Percentiles rank a stretch among this genome's conserved stretches.
Conservation (phyloP, 1,140 invertebrate genomes). For the Holotrichia oblita region DNA sequence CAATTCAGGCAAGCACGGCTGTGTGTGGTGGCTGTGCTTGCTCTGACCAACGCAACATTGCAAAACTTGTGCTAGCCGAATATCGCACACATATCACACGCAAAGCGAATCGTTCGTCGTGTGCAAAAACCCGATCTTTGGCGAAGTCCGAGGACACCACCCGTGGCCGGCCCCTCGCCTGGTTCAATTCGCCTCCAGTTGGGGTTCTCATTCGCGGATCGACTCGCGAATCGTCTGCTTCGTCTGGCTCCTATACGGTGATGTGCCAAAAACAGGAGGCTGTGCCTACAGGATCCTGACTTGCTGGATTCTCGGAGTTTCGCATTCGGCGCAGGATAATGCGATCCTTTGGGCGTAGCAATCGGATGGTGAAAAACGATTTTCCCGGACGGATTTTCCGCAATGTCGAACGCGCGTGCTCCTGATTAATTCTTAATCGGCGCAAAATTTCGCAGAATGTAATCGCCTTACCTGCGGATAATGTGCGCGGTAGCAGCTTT, state of each 20-base stretch:
- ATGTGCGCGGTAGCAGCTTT: background rate
- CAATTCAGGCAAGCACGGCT: background rate
- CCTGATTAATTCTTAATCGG: background rate
- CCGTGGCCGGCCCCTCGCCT: background rate
- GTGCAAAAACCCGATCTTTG: slow-evolving; percentile 52
- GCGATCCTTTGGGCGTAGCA: background rate
- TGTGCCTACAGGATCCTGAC: background rate
- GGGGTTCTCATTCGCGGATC: slow-evolving; percentile 48
- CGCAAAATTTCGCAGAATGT: background rate
- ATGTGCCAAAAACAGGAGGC: slow-evolving; percentile 12
- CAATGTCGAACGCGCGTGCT: background rate
- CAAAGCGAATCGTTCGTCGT: slow-evolving; percentile 41
- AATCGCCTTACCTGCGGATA: background rate
- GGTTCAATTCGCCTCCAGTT: slow-evolving; percentile 31
- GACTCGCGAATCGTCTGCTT: slow-evolving; percentile 43
- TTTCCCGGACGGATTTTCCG: too few species aligned
- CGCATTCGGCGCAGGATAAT: slow-evolving; percentile 26
- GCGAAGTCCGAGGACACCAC: slow-evolving; percentile 43
- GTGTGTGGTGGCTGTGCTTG: slow-evolving; percentile 42
- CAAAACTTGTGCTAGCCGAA: slow-evolving; percentile 51
- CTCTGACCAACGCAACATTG: slow-evolving; percentile 59
- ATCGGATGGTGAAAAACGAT: background rate
- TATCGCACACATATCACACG: slow-evolving; percentile 43
- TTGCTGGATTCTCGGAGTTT: background rate
- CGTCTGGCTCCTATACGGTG: background rate